These are phyloP conservation scores for Pachycephus smyrnensis DNA, from an alignment of 2,888 invertebrate genomes.

Conservation along the genomic window DNA sequence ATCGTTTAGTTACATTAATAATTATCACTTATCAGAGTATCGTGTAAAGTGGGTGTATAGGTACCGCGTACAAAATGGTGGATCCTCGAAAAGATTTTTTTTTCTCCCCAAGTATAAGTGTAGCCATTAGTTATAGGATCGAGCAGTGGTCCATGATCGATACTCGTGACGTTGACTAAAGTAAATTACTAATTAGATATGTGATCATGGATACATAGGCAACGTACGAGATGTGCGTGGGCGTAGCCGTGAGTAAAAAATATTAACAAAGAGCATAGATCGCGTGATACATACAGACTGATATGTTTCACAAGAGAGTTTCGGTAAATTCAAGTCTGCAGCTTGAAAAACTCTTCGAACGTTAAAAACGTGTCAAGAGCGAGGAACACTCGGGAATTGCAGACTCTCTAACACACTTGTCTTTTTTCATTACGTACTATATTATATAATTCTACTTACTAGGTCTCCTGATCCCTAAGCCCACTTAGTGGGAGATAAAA, in stretches of 20 bases:
- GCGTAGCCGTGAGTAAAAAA: not conserved
- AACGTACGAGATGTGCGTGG: not conserved
- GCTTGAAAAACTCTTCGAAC: not conserved
- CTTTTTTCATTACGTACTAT: not conserved
- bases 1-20: conserved; percentile 29
- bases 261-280: not conserved
- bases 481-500: conserved; percentile 2
- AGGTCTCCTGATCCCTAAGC: not conserved
- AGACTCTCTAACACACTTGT: not conserved
- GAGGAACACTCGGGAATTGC: not conserved
- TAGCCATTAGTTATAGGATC: not conserved
- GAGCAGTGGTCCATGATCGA: not conserved
- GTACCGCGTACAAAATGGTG: conserved; percentile 48
- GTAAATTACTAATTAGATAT: not conserved
- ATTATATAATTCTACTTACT: not conserved
- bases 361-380: not conserved
- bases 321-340: not conserved
- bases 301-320: not conserved
- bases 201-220: not conserved
- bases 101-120: not conserved
- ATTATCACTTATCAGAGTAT: conserved; percentile 27
- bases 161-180: not conserved
- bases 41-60: conserved; percentile 52
- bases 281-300: not conserved
- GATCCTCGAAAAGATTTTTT: conserved; percentile 21